Percentiles rank a stretch among this genome's conserved stretches.
Conservation (phyloP, 2,888 invertebrate species). For the Frankliniella fusca region DNA sequence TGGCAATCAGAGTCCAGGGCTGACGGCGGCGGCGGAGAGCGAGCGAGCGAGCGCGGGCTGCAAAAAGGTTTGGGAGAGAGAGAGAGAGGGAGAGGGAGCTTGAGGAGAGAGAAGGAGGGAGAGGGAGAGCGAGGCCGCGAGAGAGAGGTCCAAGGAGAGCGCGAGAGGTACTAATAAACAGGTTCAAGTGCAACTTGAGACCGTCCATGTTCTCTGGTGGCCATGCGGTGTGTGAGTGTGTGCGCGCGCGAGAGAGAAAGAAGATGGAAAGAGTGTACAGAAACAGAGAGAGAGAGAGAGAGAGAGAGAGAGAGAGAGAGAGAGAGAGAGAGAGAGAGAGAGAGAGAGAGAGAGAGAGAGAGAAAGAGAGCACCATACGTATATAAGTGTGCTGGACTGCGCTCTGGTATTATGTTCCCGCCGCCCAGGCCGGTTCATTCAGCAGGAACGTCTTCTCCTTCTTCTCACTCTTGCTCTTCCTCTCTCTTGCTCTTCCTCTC, state of each 20-base stretch:
- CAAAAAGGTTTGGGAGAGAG: no score
- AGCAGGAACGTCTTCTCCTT: neutral
- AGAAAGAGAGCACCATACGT: no score
- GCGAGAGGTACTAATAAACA: conserved; percentile 6
- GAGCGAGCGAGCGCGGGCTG: no score
- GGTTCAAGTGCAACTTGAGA: conserved; percentile 24
- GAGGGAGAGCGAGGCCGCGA: neutral
- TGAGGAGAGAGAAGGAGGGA: no score
- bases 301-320: conserved; percentile 1
- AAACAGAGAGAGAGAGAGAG: neutral
- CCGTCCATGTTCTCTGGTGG: neutral
- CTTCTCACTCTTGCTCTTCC: neutral
- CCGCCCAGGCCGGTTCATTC: no score
- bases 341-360: neutral
- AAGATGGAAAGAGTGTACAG: neutral
- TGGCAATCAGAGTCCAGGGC: neutral
- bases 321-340: conserved; percentile 1
- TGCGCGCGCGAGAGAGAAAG: no score
- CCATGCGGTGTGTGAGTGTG: no score
- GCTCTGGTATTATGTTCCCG: neutral
- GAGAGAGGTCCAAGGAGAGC: neutral
- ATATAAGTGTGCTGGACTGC: neutral
- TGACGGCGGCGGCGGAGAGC: neutral
- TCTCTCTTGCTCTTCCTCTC: neutral
- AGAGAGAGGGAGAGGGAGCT: no score